Base-by-base conservation (phyloP, 2,888 invertebrate species). In the Macroteleia sp. region DNA sequence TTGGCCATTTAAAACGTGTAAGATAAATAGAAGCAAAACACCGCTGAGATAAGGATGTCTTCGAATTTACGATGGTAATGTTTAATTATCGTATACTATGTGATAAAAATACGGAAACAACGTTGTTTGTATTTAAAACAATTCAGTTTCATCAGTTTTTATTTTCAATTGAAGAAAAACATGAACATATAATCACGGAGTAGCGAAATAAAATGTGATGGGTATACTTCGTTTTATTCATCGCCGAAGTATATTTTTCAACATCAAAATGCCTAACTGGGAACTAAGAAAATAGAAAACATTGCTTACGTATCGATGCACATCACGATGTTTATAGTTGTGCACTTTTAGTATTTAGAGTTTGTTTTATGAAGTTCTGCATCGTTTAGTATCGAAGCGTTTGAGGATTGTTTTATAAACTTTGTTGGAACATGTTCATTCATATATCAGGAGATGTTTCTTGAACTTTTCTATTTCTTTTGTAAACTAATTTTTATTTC, bases 381-480 rank as follows among this genome's bases (percentile, higher is more conserved):
- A 66, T 56, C 54, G 57, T 57, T 67, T 67, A 57, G 34, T 57
- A 57, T 32, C 41, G 48, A 32, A 67, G 17, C 34, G 36, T 56
- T 69, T 34, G 14, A 41, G 34, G 25, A 50, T 59, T 59, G 52
- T 52, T 69, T 59, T 50, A 69, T 69, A 69, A 69, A 69, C 69
- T 70, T 61, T 61, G 44, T 61, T 70, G 14, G 36, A 30, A 44
- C 42, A 42, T 42, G 34, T 52, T 52, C 34, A 34, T 52, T 59
- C 46, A 59, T 59, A 69, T 42, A 52, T 59, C 69, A 69, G 42
- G 59, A 34, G 22, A 22, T 41, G 10, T 50, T 57, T 22, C 34
- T 25, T 22, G 28, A 69, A 69, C 50, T 57, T 39, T 46, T 42
- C 56, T 20, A 28, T 16, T 59, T 25, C 28, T 69, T 69, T 59